Evolutionary conservation across 2,888 invertebrate genomes (phyloP), one percentile per base, ranked within the genome.

Genomic region (Ichneumoninae sp.): DNA sequence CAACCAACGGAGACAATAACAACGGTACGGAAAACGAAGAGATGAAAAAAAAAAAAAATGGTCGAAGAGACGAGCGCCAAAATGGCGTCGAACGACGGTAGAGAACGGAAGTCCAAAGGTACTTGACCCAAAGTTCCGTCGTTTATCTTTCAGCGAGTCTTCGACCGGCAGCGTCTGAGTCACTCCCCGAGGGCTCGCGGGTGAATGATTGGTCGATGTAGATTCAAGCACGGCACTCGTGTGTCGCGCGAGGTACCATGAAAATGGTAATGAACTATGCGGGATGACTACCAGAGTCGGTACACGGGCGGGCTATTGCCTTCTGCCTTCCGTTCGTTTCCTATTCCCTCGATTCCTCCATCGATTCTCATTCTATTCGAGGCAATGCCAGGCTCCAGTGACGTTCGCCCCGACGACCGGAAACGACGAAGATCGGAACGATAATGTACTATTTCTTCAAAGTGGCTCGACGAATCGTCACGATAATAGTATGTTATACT

Each of bases 241-340:
- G 40, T 33, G 62, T 65, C 75, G 65, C 60, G 1, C 60, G 66
- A 83, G 72, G 68, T 65, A 78, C 30, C 74, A 74, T 81, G 70
- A 81, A 78, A 84, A 84, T 83, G 80, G 36, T 80, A 80, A 83
- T 83, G 80, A 75, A 75, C 75, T 80, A 71, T 70, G 83, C 75
- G 65, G n/a, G 54, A 54, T 19, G 83, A 80, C 83, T 76, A 68
- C 66, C 50, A 33, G 40, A 66, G 50, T 74, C 60, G 36, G 13
- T 70, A 44, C 62, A 77, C 54, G 69, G 62, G 36, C 68, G 69
- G 57, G 16, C 74, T 52, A 16, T 50, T 40, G 47, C 16, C 30
- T 22, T 60, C 19, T 60, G 22, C 79, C 54, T 75, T 70, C 47
- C 60, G 30, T 44, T 62, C 52, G 50, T 50, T 70, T 66, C 65